Evolutionary conservation across 2,888 invertebrate genomes (phyloP), one percentile per base, ranked within the genome.

Genomic region (Andrena camellia): DNA sequence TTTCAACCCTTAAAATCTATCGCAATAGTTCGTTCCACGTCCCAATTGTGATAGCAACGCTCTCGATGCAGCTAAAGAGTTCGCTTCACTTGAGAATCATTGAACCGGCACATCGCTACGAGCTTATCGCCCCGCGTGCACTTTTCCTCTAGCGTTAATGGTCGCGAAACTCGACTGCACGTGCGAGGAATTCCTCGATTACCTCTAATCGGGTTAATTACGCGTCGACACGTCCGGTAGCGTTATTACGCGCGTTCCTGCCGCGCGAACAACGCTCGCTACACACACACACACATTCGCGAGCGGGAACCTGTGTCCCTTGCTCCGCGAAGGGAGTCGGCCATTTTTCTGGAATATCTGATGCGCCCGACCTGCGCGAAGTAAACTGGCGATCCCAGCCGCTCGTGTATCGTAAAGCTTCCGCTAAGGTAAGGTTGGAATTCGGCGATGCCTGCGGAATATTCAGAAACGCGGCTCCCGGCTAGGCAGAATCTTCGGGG

Each of bases 401-500:
- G 71, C 63, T 83, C 76, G 76, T 83, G 83, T 70, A 74, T 74
- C 84, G 84, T 78, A 78, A 74, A 84, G 78, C 62, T 48, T 33
- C n/a, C 31, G 33, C 17, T 20, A 26, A 62, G 63, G 54, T 17
- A 60, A 26, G 79, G 26, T 64, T 78, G 84, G 84, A 84, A 84
- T 84, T 84, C 80, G 84, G 79, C 72, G 84, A 84, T 84, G 76
- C 75, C 66, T 75, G 59, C 48, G 69, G 84, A 79, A 80, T 84
- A 84, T 83, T 84, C 84, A 84, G 83, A 71, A 79, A 42, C 60
- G 59, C 70, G 63, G 67, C 68, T 80, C 81, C 69, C 54, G 68
- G 54, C 52, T 76, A 57, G 66, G 23, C 64, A 59, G 77, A 72
- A 83, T 83, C 83, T 68, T 78, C 63, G 75, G 63, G 68, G 74